Evolutionary conservation across 1,140 invertebrate species (phyloP), one percentile per base, ranked within the genome.

Genomic region (Pemphigus obesinymphae): DNA sequence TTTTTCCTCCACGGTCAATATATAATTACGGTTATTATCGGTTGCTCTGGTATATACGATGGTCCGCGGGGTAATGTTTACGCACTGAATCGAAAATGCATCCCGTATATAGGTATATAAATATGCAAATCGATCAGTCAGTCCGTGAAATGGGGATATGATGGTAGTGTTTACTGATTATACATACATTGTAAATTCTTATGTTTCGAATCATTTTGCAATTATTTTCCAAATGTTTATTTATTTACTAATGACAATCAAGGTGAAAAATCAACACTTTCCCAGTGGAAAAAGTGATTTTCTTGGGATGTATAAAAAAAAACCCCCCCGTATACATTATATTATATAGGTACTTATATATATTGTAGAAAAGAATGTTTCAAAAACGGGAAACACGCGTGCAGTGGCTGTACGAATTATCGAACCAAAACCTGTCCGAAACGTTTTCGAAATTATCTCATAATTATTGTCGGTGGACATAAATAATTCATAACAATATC

Each of bases 71-170:
- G 20, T 15, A 45, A 20, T n/a, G 29, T 73, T 73, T n/a, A 45
- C 70, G 70, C 50, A 50, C 70, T 45, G 70, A 73, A 73, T 73
- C 26, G 70, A 50, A 73, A 73, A 73, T 73, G 70, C 70, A 50
- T 73, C 43, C 45, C 20, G 70, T 31, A 10, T n/a, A n/a, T n/a
- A n/a, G n/a, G n/a, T n/a, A n/a, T n/a, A n/a, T n/a, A n/a, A n/a
- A n/a, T n/a, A n/a, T n/a, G n/a, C 26, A 48, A 73, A 50, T 73
- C 17, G 68, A 48, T 72, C 68, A 40, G 43, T 70, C 37, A 3
- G 26, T n/a, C n/a, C 6, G 23, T 23, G 40, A 70, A 70, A 70
- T 29, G 66, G 37, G n/a, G 37, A n/a, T n/a, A n/a, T n/a, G n/a
- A n/a, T n/a, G n/a, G n/a, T n/a, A n/a, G n/a, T n/a, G n/a, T n/a